These are phyloP conservation scores for Carassius carassius DNA, from an alignment of 2,113 vertebrate genomes.

Conservation along the genomic window DNA sequence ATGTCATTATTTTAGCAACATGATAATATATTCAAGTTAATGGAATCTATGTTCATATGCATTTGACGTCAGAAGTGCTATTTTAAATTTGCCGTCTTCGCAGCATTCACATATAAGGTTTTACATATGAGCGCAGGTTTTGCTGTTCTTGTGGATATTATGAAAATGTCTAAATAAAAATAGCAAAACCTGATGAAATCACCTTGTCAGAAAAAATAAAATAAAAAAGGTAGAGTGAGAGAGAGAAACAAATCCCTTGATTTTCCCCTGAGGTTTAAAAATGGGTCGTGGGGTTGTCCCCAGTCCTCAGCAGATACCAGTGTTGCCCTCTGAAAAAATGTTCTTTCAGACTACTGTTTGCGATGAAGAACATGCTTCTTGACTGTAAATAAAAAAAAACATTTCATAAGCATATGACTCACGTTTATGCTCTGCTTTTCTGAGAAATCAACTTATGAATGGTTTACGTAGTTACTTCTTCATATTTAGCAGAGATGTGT, in stretches of 20 bases:
- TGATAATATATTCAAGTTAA: background rate
- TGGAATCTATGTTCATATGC: background rate
- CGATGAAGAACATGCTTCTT: background rate
- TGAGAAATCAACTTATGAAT: background rate
- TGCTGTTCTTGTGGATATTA: background rate
- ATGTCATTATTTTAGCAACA: background rate
- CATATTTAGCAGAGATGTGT: background rate
- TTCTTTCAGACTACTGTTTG: background rate
- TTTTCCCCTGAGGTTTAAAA: conserved; percentile 7
- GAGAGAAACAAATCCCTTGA: background rate
- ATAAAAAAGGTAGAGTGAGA: background rate
- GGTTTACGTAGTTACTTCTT: background rate
- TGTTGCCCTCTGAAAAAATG: background rate
- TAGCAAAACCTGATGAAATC: conserved; percentile 3
- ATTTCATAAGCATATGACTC: background rate
- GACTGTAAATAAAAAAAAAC: background rate
- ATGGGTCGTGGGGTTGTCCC: background rate
- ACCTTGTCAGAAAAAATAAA: conserved; percentile 1
- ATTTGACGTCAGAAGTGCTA: background rate
- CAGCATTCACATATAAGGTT: background rate
- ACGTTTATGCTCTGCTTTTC: too few relatives aligned
- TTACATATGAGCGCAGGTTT: background rate
- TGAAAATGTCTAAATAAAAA: conserved; percentile 10
- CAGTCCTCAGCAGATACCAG: background rate
- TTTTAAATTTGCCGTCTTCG: background rate